phyloP scores from a whole-genome alignment of 2,797 vertebrate species.

The Cottoperca gobio region DNA sequence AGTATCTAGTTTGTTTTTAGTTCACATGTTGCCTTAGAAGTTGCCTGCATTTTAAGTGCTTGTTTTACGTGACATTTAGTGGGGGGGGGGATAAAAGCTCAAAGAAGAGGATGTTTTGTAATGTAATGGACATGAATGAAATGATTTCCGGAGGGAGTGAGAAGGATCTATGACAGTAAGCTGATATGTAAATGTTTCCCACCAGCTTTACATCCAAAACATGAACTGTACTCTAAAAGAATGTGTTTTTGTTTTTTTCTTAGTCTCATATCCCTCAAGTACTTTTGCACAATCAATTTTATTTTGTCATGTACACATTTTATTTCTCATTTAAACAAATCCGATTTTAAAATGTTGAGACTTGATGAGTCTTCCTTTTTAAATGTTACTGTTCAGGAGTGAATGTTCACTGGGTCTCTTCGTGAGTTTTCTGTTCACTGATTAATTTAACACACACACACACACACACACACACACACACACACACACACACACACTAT shows the following conservation, averaged over 20 bases:
- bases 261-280: constrained; percentile 31
- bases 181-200: constrained; percentile 55
- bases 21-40: constrained; percentile 88
- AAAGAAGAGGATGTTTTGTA: constrained; percentile 44
- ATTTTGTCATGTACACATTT: constrained; percentile 53
- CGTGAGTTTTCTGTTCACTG: constrained; percentile 65
- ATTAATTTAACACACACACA: constrained; percentile 71
- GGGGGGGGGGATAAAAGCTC: constrained; percentile 35
- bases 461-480: constrained; percentile 41
- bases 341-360: constrained; percentile 57
- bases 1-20: constrained; percentile 77
- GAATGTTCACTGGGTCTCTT: constrained; percentile 34
- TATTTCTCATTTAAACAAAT: constrained; percentile 51
- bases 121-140: constrained; percentile 59
- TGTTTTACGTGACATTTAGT: constrained; percentile 74
- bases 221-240: constrained; percentile 42
- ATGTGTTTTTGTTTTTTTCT: constrained; percentile 36
- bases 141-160: constrained; percentile 23
- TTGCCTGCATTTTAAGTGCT: constrained; percentile 83
- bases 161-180: constrained; percentile 47
- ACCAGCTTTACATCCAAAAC: constrained; percentile 52
- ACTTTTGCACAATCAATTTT: constrained; percentile 80
- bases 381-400: constrained; percentile 56
- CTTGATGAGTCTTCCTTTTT: constrained; percentile 57
- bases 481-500: constrained; percentile 53